A percentile compares a stretch with the other conserved stretches of the same genome.
Evolutionary conservation across 2,888 invertebrate species (phyloP).

Genomic region (Trypoxylon attenuatum): DNA sequence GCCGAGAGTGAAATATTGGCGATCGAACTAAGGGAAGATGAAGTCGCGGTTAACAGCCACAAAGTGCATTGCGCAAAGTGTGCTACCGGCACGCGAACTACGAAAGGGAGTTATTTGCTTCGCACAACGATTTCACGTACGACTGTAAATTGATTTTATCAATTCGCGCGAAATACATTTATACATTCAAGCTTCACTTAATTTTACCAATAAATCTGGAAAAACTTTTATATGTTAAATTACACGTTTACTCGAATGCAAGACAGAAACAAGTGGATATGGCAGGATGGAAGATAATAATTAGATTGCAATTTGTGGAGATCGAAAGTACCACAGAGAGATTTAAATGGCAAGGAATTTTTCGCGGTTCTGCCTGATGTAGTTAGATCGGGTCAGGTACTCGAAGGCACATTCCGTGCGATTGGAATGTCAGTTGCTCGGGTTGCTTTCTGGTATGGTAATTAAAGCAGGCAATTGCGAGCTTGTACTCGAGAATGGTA

Average conservation of each 20-base stretch:
- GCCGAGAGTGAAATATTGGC: not conserved
- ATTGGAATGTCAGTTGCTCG: not conserved
- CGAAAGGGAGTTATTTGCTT: conserved; percentile 12
- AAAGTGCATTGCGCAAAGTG: conserved; percentile 12
- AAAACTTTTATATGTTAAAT: no score
- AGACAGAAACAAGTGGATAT: no score
- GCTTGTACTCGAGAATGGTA: not conserved
- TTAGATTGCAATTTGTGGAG: no score
- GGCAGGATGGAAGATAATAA: no score
- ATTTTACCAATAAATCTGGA: no score
- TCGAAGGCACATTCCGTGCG: conserved; percentile 1
- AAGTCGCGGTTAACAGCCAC: not conserved
- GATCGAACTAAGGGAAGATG: not conserved
- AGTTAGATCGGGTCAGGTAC: not conserved
- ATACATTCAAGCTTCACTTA: no score
- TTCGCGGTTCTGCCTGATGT: not conserved
- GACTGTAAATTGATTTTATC: not conserved
- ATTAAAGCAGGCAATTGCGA: not conserved
- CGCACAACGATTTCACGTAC: not conserved
- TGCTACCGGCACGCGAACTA: conserved; percentile 14
- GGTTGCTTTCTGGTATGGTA: not conserved
- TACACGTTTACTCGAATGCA: no score
- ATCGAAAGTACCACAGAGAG: no score
- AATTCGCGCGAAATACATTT: conserved; percentile 7
- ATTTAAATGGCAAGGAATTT: not conserved